Evolutionary conservation across 2,113 vertebrate species (phyloP).

Genomic region (Brienomyrus brachyistius): DNA sequence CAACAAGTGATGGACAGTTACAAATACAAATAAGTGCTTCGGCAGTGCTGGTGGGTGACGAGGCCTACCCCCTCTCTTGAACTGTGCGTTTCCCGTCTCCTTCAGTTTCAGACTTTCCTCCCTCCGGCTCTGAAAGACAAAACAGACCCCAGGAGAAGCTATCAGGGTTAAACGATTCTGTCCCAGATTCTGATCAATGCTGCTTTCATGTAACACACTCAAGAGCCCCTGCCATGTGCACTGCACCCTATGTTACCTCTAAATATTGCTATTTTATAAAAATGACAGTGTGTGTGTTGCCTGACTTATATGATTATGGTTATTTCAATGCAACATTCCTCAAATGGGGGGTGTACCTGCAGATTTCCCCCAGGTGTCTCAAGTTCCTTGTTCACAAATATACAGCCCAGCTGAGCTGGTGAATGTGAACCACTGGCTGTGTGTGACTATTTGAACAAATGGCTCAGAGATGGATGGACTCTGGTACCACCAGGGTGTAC

Average conservation of each 20-base stretch:
- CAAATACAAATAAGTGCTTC: not conserved
- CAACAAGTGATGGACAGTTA: not conserved
- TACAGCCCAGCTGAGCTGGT: not conserved
- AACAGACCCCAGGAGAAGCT: not conserved
- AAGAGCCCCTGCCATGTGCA: not conserved
- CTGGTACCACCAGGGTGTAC: not conserved
- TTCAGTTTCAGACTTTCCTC: conserved; percentile 74
- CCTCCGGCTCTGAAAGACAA: conserved; percentile 72
- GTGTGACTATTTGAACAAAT: not conserved
- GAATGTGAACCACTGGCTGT: not conserved
- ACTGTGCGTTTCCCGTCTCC: conserved; percentile 80
- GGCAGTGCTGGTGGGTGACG: not conserved
- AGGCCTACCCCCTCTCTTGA: conserved; percentile 78
- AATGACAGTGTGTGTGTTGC: not conserved
- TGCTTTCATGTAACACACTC: not conserved
- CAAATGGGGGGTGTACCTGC: not conserved
- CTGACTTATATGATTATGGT: not conserved
- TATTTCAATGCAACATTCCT: not conserved
- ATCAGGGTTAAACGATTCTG: not conserved
- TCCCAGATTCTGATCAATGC: not conserved
- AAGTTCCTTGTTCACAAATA: not conserved
- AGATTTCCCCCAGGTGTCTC: not conserved
- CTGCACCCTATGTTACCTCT: not conserved
- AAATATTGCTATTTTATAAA: not conserved
- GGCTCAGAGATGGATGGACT: not conserved